Evolutionary conservation across 2,113 vertebrate species (phyloP), one percentile per base, ranked within the genome.

Genomic region (Mohoua ochrocephala): DNA sequence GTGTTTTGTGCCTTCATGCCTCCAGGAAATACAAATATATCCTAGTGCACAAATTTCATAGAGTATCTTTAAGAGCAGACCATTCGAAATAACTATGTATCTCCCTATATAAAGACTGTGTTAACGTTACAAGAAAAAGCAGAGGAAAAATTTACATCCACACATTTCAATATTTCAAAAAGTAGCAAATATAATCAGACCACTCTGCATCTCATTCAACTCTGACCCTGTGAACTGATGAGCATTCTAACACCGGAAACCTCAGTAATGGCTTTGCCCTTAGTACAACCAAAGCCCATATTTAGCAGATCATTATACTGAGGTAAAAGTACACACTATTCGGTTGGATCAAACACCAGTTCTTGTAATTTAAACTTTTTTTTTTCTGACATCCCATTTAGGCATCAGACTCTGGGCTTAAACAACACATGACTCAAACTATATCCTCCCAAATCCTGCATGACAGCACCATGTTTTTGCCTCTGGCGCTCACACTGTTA

Each of bases 261-360:
- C 37, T 83, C 59, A 35, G 24, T 24, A 63, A 42, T 2, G 61
- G 47, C 52, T 95, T 57, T 82, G 33, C 20, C 15, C 37, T 84
- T 27, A 35, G 63, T 50, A n/a, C 33, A 87, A 67, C 26, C 64
- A 37, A 70, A 70, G 15, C 15, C 44, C 0, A 0, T 33, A 23
- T 52, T 77, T 50, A 91, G 67, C 23, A 76, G 30, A 45, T 65
- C 27, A 28, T 31, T 67, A 35, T 14, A 68, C 30, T 14, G 39
- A 80, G 39, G 23, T 26, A 54, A 63, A 74, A 67, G 15, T 23
- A 50, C 14, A 9, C 3, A 13, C 37, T 19, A 33, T 47, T 39
- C 28, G 28, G 22, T 6, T 69, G 45, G 45, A 53, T 76, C 53
- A 69, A 56, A 83, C 19, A 54, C 14, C 44, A 39, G 39, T 10